These are phyloP conservation scores for Heliconius erato DNA, from an alignment of 2,888 invertebrate species.

Conservation along the genomic window DNA sequence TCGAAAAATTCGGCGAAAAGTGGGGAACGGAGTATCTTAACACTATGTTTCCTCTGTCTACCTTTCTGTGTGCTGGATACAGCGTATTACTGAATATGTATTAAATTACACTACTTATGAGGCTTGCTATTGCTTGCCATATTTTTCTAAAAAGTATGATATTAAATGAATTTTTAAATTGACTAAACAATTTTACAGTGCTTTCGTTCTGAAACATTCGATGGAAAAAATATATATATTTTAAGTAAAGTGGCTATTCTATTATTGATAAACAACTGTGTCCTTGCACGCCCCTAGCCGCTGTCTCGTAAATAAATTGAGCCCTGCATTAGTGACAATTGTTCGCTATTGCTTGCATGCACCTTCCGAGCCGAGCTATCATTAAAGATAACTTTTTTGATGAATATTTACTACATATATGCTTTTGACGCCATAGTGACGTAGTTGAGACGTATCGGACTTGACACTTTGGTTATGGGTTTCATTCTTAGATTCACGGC, in stretches of 20 bases:
- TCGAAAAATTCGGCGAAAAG: too few species aligned
- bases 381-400: slow-evolving; percentile 19
- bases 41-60: too few species aligned
- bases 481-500: not conserved
- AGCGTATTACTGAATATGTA: too few species aligned
- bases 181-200: not conserved
- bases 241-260: slow-evolving; percentile 61
- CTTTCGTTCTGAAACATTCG: not conserved
- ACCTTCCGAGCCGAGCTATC: slow-evolving; percentile 59
- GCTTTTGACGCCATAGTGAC: not conserved
- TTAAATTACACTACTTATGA: too few species aligned
- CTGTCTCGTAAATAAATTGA: slow-evolving; percentile 85
- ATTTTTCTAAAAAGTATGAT: not conserved
- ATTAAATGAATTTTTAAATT: not conserved
- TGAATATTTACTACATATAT: slow-evolving; percentile 6
- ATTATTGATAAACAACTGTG: slow-evolving; percentile 60
- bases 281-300: slow-evolving; percentile 78
- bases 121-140: too few species aligned
- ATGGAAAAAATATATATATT: slow-evolving; percentile 31
- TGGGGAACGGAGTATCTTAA: too few species aligned
- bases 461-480: not conserved
- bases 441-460: not conserved
- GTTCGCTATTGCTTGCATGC: slow-evolving; percentile 80
- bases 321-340: slow-evolving; percentile 85
- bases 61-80: too few species aligned